A percentile compares a stretch with the other conserved stretches of the same genome.
Conservation (phyloP, 2,113 vertebrate genomes). For the Galbula dea region DNA sequence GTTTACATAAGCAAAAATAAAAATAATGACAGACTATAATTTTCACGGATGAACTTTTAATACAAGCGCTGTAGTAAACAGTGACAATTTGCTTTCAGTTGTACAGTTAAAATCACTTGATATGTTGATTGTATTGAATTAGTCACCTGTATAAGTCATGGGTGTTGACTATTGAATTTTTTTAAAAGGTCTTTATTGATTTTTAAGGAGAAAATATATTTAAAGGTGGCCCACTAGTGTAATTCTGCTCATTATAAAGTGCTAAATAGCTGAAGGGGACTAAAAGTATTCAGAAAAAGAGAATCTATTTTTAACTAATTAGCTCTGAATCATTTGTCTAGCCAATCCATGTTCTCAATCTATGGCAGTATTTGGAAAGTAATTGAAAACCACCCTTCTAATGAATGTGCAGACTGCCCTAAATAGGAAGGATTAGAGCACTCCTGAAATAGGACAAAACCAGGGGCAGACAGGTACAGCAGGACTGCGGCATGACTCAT, state of each 20-base stretch:
- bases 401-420: background rate
- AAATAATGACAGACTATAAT: conserved; percentile 48
- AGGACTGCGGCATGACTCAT: rapidly evolving
- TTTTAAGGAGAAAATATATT: conserved; percentile 61
- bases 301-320: conserved; percentile 70
- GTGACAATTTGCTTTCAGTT: conserved; percentile 41
- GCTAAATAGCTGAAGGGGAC: conserved; percentile 63
- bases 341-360: conserved; percentile 47
- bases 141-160: conserved; percentile 62
- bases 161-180: conserved; percentile 59
- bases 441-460: background rate
- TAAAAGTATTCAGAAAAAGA: conserved; percentile 50
- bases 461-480: background rate
- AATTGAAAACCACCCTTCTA: conserved; percentile 52
- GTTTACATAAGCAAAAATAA: conserved; percentile 54
- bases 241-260: conserved; percentile 64
- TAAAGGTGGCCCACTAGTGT: conserved; percentile 24
- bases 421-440: background rate
- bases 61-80: conserved; percentile 37
- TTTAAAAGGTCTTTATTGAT: conserved; percentile 68
- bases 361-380: background rate
- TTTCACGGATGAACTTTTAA: conserved; percentile 61
- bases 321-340: conserved; percentile 52
- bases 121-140: conserved; percentile 45
- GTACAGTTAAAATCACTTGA: conserved; percentile 63